Evolutionary conservation across 2,113 vertebrate genomes (phyloP).

Genomic region (Prunella himalayana): DNA sequence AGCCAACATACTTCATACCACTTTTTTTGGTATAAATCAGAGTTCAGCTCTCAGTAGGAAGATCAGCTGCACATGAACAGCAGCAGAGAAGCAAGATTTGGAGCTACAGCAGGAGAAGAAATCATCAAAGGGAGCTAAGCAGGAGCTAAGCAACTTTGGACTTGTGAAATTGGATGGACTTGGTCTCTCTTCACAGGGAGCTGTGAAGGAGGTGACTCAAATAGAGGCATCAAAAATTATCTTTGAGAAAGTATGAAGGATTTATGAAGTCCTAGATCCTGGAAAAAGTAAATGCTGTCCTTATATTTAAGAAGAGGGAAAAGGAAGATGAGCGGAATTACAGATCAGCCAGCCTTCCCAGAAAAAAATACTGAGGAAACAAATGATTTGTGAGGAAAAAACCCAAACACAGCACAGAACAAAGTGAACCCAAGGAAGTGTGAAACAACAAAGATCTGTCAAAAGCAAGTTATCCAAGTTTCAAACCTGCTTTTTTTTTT

Average conservation of each 20-base stretch:
- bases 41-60: neutral
- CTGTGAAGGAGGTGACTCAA: neutral
- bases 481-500: neutral
- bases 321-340: neutral
- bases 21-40: neutral
- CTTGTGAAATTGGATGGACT: neutral
- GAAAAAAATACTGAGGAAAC: neutral
- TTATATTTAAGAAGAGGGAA: neutral
- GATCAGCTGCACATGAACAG: neutral
- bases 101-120: neutral
- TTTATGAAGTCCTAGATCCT: neutral
- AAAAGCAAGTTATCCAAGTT: neutral
- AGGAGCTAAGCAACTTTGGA: neutral
- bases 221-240: neutral
- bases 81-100: neutral
- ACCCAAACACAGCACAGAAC: neutral
- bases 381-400: neutral
- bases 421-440: neutral
- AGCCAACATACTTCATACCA: neutral
- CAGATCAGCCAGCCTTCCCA: neutral
- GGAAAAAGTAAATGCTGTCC: neutral
- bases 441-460: neutral
- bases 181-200: neutral
- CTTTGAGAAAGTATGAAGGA: neutral
- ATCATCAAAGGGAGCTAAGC: neutral